Evolutionary conservation across 2,113 vertebrate species (phyloP).

Genomic region (Bufo gargarizans): DNA sequence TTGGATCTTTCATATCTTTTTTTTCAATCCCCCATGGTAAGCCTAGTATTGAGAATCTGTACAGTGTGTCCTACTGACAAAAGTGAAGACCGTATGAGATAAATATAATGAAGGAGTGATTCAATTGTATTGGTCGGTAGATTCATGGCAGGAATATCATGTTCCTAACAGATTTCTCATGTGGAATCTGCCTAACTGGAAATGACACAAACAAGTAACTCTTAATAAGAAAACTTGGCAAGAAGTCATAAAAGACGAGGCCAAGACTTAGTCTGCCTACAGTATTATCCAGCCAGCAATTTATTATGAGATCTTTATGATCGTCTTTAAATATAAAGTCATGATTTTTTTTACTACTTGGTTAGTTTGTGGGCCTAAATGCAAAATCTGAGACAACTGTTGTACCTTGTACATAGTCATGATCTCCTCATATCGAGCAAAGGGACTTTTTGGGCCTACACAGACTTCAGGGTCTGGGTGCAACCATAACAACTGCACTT

Average conservation of each 20-base stretch:
- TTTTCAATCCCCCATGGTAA: conserved; percentile 9
- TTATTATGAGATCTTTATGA: neutral
- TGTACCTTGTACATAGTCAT: too few species aligned
- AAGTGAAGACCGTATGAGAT: conserved; percentile 12
- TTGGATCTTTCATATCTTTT: neutral
- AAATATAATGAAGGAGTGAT: conserved; percentile 17
- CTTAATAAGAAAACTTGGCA: neutral
- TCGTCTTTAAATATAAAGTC: neutral
- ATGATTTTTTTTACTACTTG: neutral
- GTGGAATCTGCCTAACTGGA: conserved; percentile 13
- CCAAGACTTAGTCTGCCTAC: conserved; percentile 1
- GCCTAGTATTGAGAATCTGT: neutral
- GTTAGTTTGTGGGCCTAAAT: too few species aligned
- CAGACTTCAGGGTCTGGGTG: too few species aligned
- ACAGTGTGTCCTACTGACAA: neutral
- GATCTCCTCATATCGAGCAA: too few species aligned
- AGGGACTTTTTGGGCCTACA: too few species aligned
- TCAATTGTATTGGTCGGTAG: conserved; percentile 6
- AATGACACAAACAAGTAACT: neutral
- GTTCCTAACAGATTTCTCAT: conserved; percentile 32
- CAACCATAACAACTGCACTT: too few species aligned
- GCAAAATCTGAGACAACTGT: too few species aligned
- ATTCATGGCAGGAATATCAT: conserved; percentile 30
- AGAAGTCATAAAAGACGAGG: neutral
- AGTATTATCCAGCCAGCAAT: neutral